Percentiles rank a stretch among this genome's conserved stretches.
Evolutionary conservation across 2,113 vertebrate genomes (phyloP).

Genomic region (Aleadryas rufinucha): DNA sequence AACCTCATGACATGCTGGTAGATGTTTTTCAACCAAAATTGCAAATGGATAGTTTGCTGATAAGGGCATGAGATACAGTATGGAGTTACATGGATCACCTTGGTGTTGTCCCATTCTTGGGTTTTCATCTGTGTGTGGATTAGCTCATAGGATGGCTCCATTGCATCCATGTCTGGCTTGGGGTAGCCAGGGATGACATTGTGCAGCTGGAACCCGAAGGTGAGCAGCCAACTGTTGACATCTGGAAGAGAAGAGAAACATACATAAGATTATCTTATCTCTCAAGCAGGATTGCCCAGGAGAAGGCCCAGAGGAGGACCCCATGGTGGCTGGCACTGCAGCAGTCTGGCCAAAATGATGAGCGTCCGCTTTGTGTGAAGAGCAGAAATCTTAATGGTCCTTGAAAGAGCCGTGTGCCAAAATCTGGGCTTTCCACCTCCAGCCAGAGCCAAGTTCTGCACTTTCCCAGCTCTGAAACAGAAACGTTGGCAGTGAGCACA

Average conservation of each 20-base stretch:
- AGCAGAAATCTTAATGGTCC: not conserved
- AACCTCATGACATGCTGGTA: not conserved
- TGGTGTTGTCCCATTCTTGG: constrained; percentile 97
- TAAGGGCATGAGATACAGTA: not conserved
- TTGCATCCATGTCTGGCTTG: constrained; percentile 85
- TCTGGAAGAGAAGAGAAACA: constrained; percentile 75
- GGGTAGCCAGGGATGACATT: constrained; percentile 96
- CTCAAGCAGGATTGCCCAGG: not conserved
- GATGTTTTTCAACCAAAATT: not conserved
- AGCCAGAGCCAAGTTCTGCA: not conserved
- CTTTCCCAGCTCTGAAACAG: not conserved
- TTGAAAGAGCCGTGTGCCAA: not conserved
- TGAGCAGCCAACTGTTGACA: constrained; percentile 98
- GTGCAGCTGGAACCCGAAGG: constrained; percentile 97
- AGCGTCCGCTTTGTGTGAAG: not conserved
- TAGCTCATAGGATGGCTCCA: constrained; percentile 95
- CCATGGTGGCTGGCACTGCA: not conserved
- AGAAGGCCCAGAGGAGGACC: not conserved
- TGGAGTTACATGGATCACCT: constrained; percentile 74
- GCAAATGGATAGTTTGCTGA: not conserved
- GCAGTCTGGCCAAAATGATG: not conserved
- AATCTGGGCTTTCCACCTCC: not conserved
- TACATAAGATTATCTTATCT: not conserved
- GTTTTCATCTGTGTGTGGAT: constrained; percentile 93
- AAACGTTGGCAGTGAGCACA: not conserved